Evolutionary conservation across 2,113 vertebrate species (phyloP).

Genomic region (Heterochromis multidens): DNA sequence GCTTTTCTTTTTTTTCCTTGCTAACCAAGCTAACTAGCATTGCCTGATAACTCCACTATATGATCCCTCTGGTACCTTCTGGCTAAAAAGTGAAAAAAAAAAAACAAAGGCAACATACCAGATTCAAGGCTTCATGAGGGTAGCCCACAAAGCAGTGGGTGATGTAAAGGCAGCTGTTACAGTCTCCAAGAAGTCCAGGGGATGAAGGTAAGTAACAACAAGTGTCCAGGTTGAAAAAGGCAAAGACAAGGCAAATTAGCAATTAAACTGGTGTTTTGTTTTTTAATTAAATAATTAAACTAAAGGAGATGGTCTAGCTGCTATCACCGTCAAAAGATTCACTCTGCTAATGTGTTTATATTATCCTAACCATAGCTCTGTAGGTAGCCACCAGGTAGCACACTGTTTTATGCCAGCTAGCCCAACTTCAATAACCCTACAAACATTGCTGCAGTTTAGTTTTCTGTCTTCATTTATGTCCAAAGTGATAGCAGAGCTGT

Average conservation of each 20-base stretch:
- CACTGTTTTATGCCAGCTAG: too few species aligned
- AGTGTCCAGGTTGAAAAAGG: neutral
- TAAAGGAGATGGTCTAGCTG: neutral
- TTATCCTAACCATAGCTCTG: too few species aligned
- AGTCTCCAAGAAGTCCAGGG: neutral
- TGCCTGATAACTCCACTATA: neutral
- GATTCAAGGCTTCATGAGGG: too few species aligned
- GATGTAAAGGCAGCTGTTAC: neutral
- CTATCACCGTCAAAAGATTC: neutral
- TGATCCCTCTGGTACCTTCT: neutral
- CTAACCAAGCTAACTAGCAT: neutral
- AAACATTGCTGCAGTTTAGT: too few species aligned
- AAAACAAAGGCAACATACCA: neutral
- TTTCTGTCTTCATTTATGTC: too few species aligned
- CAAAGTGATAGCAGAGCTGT: too few species aligned
- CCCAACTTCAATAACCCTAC: too few species aligned
- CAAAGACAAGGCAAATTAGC: neutral
- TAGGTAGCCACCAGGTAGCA: too few species aligned
- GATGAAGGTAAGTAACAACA: neutral
- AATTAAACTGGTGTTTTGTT: neutral
- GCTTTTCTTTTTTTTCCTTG: neutral
- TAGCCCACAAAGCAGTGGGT: neutral
- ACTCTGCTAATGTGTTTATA: too few species aligned
- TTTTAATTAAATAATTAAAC: neutral
- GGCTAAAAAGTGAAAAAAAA: neutral